Conservation (phyloP, 2,797 vertebrate genomes). For the Nannoperca obscura region DNA sequence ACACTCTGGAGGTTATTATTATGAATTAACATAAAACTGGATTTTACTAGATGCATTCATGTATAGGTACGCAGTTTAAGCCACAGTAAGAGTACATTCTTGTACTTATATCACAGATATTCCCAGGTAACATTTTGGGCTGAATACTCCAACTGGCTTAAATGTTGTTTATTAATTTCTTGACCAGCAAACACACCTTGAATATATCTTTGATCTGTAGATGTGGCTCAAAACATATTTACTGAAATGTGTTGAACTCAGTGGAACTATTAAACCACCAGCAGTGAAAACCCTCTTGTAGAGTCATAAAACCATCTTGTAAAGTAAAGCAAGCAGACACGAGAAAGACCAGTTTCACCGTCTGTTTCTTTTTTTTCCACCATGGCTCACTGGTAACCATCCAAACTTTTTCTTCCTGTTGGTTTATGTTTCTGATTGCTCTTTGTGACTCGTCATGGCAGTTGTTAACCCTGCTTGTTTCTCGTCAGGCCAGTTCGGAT, state of each 20-base stretch:
- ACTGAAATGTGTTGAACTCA: background rate
- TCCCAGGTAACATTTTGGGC: background rate
- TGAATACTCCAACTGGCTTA: background rate
- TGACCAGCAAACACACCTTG: background rate
- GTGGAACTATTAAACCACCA: background rate
- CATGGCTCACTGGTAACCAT: conserved; percentile 1
- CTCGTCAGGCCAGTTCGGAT: conserved; percentile 92
- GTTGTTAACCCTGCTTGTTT: conserved; percentile 68
- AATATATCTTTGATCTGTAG: background rate
- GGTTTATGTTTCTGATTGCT: conserved; percentile 37
- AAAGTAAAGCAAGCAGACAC: background rate
- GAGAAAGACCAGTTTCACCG: conserved; percentile 4
- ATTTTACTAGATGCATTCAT: background rate
- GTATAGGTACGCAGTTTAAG: background rate
- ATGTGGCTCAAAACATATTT: background rate
- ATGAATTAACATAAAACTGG: background rate
- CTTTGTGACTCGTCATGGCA: conserved; percentile 18
- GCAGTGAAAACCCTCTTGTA: background rate
- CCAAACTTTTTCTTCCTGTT: conserved; percentile 37
- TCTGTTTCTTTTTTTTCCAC: conserved; percentile 4
- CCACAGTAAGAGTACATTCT: background rate
- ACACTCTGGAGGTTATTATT: background rate
- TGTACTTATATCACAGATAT: background rate
- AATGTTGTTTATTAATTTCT: background rate
- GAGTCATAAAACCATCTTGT: background rate